Percentiles rank a stretch among this genome's conserved stretches.
Conservation (phyloP, 2,797 vertebrate genomes). For the Aphelocoma californica region DNA sequence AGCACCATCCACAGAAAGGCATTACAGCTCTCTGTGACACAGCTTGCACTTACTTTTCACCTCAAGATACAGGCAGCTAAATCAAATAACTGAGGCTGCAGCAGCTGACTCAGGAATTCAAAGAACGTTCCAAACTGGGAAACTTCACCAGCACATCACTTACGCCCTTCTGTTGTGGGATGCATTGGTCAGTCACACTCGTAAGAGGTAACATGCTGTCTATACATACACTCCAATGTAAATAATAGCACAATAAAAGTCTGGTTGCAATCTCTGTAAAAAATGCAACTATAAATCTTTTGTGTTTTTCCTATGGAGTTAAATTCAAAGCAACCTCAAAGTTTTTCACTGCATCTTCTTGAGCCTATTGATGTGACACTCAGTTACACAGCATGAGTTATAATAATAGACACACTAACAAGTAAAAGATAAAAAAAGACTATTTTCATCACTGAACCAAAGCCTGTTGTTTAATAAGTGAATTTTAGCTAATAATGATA, state of each 20-base stretch:
- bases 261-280: not conserved
- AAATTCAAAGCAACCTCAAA: not conserved
- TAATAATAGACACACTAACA: not conserved
- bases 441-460: not conserved
- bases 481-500: constrained; percentile 9
- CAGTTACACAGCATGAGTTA: not conserved
- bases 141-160: not conserved
- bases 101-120: not conserved
- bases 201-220: not conserved
- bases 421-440: not conserved
- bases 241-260: not conserved
- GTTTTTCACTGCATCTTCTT: not conserved
- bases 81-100: not conserved
- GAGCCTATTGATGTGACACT: not conserved
- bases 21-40: not conserved
- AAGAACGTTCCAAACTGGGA: not conserved
- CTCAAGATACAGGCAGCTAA: not conserved
- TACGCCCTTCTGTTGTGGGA: rapidly evolving
- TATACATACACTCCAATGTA: not conserved
- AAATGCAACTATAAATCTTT: not conserved
- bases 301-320: not conserved
- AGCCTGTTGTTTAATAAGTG: not conserved
- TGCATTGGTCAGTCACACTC: not conserved
- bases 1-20: not conserved
- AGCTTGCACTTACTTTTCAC: not conserved